phyloP scores from a whole-genome alignment of 2,888 invertebrate genomes.

The Rugalucina vietnamica region DNA sequence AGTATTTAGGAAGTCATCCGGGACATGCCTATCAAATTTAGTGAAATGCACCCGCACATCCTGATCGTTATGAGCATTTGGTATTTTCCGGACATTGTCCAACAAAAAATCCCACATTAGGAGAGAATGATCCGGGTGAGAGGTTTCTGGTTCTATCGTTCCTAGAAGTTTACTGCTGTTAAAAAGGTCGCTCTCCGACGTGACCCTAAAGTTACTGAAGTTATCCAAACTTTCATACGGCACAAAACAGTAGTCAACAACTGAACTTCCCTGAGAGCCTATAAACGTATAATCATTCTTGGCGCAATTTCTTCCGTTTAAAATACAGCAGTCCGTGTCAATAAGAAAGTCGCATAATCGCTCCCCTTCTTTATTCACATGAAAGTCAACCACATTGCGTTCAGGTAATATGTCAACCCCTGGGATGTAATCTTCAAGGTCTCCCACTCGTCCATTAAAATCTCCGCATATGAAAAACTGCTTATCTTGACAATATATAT shows the following conservation, averaged over 20 bases:
- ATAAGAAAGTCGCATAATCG: not conserved
- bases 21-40: not conserved
- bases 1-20: not conserved
- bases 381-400: not conserved
- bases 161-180: not conserved
- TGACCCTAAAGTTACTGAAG: not conserved
- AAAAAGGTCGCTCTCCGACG: not conserved
- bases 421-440: not conserved
- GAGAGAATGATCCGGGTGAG: not conserved
- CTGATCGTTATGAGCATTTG: not conserved
- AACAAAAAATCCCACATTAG: not conserved
- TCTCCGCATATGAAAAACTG: not conserved
- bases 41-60: not conserved
- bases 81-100: too few species aligned
- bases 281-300: not conserved
- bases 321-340: too few species aligned
- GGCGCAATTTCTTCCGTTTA: not conserved
- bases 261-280: not conserved
- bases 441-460: not conserved
- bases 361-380: not conserved
- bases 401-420: not conserved
- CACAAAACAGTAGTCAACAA: not conserved
- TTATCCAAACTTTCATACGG: not conserved
- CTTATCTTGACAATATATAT: not conserved
- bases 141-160: not conserved